Conservation (phyloP, 2,113 vertebrate genomes). For the Shinisaurus crocodilurus region DNA sequence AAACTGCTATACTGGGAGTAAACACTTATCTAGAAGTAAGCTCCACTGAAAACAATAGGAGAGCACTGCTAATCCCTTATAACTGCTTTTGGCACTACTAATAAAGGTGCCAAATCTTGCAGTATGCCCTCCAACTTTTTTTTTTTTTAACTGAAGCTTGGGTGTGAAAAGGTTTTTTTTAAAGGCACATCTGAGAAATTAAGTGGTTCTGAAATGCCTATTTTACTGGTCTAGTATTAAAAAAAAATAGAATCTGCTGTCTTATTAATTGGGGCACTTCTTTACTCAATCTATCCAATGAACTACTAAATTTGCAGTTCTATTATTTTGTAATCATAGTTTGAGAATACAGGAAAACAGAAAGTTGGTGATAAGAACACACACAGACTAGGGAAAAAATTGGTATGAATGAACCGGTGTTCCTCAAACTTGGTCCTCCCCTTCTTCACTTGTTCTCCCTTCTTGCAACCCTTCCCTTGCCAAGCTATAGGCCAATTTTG, state of each 20-base stretch:
- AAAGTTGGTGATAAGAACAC: background rate
- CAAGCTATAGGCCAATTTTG: background rate
- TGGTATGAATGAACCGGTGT: too few relatives aligned
- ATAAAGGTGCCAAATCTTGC: background rate
- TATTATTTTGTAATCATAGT: too few relatives aligned
- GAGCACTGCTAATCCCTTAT: background rate
- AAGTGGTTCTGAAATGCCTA: background rate
- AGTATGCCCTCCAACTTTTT: background rate
- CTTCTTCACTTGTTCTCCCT: background rate
- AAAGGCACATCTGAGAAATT: background rate
- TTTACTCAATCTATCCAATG: too few relatives aligned
- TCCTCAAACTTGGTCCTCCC: background rate
- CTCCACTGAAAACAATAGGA: background rate
- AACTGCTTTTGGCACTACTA: background rate
- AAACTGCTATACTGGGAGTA: background rate
- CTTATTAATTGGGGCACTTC: background rate
- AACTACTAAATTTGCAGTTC: too few relatives aligned
- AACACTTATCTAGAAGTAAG: too few relatives aligned
- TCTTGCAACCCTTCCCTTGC: background rate
- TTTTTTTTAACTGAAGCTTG: too few relatives aligned
- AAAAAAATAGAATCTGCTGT: background rate
- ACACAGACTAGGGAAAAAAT: too few relatives aligned
- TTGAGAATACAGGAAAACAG: too few relatives aligned
- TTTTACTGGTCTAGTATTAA: background rate
- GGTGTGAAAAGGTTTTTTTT: background rate